Percentiles rank a stretch among this genome's conserved stretches.
These are phyloP conservation scores for Sebastes variabilis DNA, from an alignment of 2,797 vertebrate genomes.

Conservation along the genomic window DNA sequence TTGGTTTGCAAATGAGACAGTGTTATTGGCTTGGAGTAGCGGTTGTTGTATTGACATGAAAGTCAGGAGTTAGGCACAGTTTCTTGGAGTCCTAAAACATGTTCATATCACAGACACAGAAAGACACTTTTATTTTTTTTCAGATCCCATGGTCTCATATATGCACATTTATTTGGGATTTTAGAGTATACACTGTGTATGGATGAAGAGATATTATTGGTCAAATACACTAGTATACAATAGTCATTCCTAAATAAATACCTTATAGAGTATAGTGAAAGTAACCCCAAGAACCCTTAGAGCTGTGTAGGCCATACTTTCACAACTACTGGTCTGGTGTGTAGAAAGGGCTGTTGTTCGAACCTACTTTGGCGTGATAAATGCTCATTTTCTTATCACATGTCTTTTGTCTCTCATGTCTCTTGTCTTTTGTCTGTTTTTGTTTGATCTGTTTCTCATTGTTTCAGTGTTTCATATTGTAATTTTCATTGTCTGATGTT, in stretches of 20 bases:
- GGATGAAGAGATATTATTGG: neutral
- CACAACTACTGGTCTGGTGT: neutral
- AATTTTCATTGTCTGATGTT: too few relatives aligned
- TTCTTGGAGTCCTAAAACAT: neutral
- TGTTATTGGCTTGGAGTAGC: conserved; percentile 6
- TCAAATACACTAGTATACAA: neutral
- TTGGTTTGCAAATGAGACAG: conserved; percentile 68
- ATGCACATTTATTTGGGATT: neutral
- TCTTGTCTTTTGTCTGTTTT: too few relatives aligned
- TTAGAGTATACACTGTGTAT: neutral
- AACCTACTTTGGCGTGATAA: too few relatives aligned
- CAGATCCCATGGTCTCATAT: neutral
- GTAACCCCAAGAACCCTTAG: neutral
- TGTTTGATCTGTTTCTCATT: too few relatives aligned
- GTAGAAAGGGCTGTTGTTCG: too few relatives aligned
- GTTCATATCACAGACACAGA: neutral
- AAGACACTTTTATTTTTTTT: neutral
- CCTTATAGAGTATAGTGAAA: fast-evolving
- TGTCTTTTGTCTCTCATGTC: too few relatives aligned
- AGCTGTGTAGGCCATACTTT: neutral
- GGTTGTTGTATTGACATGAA: neutral
- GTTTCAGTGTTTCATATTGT: too few relatives aligned
- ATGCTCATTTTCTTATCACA: neutral
- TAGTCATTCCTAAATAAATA: neutral
- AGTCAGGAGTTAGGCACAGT: neutral